Evolutionary conservation across 2,113 vertebrate genomes (phyloP), one percentile per base, ranked within the genome.

Genomic region (Pseudois nayaur): DNA sequence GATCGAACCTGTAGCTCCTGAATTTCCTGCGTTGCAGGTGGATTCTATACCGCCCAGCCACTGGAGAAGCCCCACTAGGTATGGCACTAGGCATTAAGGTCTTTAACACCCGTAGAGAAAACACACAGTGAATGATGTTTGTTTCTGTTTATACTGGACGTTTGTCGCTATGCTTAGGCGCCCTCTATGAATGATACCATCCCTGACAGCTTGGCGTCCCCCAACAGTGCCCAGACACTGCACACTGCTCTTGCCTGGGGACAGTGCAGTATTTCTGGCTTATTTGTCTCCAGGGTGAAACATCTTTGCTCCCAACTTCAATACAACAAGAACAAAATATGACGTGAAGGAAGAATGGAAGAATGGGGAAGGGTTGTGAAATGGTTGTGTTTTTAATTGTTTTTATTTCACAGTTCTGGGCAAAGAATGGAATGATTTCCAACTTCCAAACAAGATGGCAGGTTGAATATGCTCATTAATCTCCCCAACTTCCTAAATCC

Each of bases 221-320:
- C 5, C n/a, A 4, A 2, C 31, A 23, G 60, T 16, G 11, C n/a
- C 7, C 4, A 7, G n/a, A 82, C 25, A 6, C 4, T 3, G 76
- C 43, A 29, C 36, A 23, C 9, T 19, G 10, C 48, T 76, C 48
- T 64, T 36, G 48, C 31, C 64, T 40, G 6, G 36, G 31, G n/a
- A 23, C 23, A 6, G 9, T 19, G 55, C 19, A 31, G 3, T n/a
- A 57, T 64, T 96, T 89, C 60, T 8, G 19, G 33, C 13, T 59
- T 79, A 33, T 17, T 27, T 17, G 50, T 78, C 59, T 87, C 57
- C 17, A 36, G 50, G 2, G 40, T 14, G 71, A 67, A 50, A 59
- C 27, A 74, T 23, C 76, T 8, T 74, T 60, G 21, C 16, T 62
- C 45, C 17, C 15, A 31, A 52, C 16, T 93, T 76, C 52, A 52